These are phyloP conservation scores for Acestrorhynchus altus DNA, from an alignment of 2,797 vertebrate genomes.

Conservation along the genomic window DNA sequence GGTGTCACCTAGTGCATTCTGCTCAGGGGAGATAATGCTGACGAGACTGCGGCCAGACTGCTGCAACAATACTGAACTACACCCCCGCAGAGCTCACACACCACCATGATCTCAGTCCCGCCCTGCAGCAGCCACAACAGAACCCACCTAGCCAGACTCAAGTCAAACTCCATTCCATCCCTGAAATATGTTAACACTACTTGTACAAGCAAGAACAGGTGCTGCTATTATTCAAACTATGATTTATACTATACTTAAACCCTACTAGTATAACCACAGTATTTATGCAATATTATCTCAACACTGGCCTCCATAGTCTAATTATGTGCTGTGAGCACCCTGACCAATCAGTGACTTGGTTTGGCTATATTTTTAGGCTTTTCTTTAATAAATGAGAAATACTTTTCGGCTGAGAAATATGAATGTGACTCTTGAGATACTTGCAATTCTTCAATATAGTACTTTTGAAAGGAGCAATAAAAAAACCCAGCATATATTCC, in stretches of 20 bases:
- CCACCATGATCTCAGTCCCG: conserved; percentile 3
- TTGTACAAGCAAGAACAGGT: background rate
- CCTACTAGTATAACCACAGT: background rate
- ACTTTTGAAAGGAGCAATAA: no score
- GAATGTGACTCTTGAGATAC: no score
- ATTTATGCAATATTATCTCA: background rate
- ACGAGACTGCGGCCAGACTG: conserved; percentile 26
- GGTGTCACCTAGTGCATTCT: conserved; percentile 36
- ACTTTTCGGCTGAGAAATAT: no score
- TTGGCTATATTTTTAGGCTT: no score
- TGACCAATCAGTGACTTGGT: no score
- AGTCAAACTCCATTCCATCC: background rate
- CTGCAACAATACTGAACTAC: conserved; percentile 30
- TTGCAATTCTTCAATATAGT: no score
- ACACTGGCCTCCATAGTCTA: background rate
- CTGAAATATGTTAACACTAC: background rate
- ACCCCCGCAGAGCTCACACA: conserved; percentile 23
- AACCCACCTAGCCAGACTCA: background rate
- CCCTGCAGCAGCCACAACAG: background rate
- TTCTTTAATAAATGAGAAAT: no score
- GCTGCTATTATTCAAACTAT: background rate
- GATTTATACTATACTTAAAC: background rate
- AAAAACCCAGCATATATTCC: no score
- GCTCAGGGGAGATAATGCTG: conserved; percentile 47
- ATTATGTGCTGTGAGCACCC: background rate